Evolutionary conservation across 1,140 invertebrate species (phyloP), one percentile per base, ranked within the genome.

Genomic region (Tribolium madens): DNA sequence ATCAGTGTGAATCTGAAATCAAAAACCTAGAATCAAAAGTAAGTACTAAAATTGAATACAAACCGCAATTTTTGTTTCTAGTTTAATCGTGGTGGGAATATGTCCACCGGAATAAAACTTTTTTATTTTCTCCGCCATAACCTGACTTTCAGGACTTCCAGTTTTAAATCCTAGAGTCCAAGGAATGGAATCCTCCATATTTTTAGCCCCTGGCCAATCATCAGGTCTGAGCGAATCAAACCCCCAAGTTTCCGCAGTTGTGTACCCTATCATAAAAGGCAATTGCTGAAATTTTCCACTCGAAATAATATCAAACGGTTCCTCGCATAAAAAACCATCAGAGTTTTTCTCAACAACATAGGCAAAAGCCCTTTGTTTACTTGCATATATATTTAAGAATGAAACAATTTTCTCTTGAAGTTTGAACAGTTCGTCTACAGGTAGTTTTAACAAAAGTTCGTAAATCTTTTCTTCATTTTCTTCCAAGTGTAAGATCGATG

Each of bases 241-340:
- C 75, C 85, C 73, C 10, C 83, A 76, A 13, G 81, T 82, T 80
- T 84, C 83, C 15, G 57, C 47, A 5, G 80, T 79, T 18, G 79
- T 89, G 78, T 87, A 89, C 13, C 89, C 89, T 2, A 90, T 88
- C 84, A 90, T 89, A 0, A 89, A 78, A 2, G 89, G 88, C 12
- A 89, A 83, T 85, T 83, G 72, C 85, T 87, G 84, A 76, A 86
- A 78, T 71, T 85, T 78, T 17, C 80, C 78, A 14, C 80, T 73
- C 10, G 74, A 74, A 1, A 89, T 75, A 1, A 89, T 79, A 13
- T 88, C 83, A 73, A 88, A 84, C 1, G 88, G 88, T 13, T 86
- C 75, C 80, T 87, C 81, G 0, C 87, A 87, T 6, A 90, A 77
- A 13, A 91, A 84, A 50, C 87, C 83, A 78, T 78, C 86, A 0